Base-by-base conservation (phyloP, 2,888 invertebrate species). In the Tuta absoluta region DNA sequence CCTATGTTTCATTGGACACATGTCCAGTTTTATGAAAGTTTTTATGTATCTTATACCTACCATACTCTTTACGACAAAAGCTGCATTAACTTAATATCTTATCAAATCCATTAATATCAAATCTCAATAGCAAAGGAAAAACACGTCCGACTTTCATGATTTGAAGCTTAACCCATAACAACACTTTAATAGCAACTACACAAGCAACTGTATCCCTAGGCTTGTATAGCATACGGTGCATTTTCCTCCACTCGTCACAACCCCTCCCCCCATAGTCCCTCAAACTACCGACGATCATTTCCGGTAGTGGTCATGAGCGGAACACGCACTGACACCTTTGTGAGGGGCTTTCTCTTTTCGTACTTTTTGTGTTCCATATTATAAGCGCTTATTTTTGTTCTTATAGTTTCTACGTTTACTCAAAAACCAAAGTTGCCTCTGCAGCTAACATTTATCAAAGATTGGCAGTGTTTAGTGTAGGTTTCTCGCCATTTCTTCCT, bases 221-320 rank as follows among this genome's bases (percentile, higher is more conserved):
- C 5, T 2, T 17, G 1, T n/a, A 4, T 45, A n/a, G 5, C 17
- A 45, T 45, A 17, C 4, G 45, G 45, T 45, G 45, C 45, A 45
- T 45, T 45, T 45, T 17, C 41, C 41, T 41, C 12, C 41, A 14
- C n/a, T 5, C n/a, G 5, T 45, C n/a, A 5, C 45, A 3, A 45
- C 45, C 7, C 7, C 17, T n/a, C 17, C 45, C n/a, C 45, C 17
- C n/a, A n/a, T n/a, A n/a, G 45, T 11, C n/a, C 45, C n/a, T 45
- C n/a, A n/a, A 45, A 45, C 45, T 45, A 45, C 45, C 45, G n/a
- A 45, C 45, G 45, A 45, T 45, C 45, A 45, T 45, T 45, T 45
- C 45, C 45, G 45, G 45, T 45, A 17, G 45, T 17, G 45, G 45
- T 45, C 45, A 5, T 17, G n/a, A 11, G 45, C 45, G 0, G 45